Conservation (phyloP, 2,797 vertebrate genomes). For the Paramormyrops hopkinsi region DNA sequence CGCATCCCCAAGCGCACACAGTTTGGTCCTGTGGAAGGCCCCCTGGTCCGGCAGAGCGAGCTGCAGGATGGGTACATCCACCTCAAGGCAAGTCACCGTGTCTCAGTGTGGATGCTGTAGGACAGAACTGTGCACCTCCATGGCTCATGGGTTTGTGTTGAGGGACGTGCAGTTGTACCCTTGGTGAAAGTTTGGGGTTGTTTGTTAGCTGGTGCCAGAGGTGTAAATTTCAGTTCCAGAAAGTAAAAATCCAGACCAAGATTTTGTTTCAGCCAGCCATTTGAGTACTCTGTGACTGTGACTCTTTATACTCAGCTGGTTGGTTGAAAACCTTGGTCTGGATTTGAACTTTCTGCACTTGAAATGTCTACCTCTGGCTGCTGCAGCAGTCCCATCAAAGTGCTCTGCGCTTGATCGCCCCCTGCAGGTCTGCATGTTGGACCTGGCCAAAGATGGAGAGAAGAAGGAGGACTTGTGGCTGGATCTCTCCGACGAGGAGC, state of each 20-base stretch:
- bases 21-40: constrained; percentile 91
- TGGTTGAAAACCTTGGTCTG: not conserved
- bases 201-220: not conserved
- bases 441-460: constrained; percentile 74
- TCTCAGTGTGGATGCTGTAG: not conserved
- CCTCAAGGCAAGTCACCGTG: constrained; percentile 67
- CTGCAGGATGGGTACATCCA: constrained; percentile 86
- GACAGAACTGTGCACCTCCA: not conserved
- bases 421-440: constrained; percentile 61
- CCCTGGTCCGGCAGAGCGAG: constrained; percentile 72
- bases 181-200: not conserved
- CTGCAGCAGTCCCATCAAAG: not conserved
- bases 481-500: constrained; percentile 87
- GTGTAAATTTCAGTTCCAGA: not conserved
- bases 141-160: not conserved
- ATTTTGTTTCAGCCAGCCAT: not conserved
- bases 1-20: constrained; percentile 93
- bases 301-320: not conserved
- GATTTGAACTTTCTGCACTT: not conserved
- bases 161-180: not conserved
- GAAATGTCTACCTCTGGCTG: not conserved
- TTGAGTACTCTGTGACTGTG: not conserved
- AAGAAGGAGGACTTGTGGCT: constrained; percentile 82
- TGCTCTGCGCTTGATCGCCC: not conserved
- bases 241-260: not conserved